Evolutionary conservation across 2,797 vertebrate species (phyloP).

Genomic region (Mormyrops attenuatus): DNA sequence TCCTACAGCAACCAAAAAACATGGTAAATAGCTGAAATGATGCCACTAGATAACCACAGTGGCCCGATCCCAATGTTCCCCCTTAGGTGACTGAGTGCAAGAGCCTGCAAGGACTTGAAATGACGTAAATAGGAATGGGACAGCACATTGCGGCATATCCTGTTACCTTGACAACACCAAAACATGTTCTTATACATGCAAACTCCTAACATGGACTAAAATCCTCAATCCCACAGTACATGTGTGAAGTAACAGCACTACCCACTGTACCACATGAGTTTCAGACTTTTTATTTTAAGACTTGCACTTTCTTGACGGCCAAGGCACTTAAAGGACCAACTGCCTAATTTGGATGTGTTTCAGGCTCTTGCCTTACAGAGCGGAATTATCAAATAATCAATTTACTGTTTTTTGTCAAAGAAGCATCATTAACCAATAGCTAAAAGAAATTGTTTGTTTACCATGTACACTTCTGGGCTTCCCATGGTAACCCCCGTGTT

Average conservation of each 20-base stretch:
- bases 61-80: not conserved
- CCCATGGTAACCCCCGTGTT: not conserved
- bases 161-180: not conserved
- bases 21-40: not conserved
- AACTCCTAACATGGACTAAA: not conserved
- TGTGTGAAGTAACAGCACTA: not conserved
- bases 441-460: not conserved
- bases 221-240: not conserved
- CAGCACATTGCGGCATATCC: not conserved
- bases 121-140: not conserved
- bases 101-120: not conserved
- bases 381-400: not conserved
- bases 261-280: not conserved
- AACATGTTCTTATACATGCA: not conserved
- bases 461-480: not conserved
- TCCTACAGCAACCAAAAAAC: not conserved
- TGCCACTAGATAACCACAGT: not conserved
- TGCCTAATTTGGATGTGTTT: not conserved
- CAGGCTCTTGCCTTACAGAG: not conserved
- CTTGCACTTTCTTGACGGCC: not conserved
- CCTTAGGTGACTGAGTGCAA: not conserved
- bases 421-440: not conserved
- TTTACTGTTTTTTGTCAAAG: not conserved
- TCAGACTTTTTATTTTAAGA: not conserved
- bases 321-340: not conserved